Conservation (phyloP, 2,888 invertebrate genomes). For the Stenolophus ochropezus region DNA sequence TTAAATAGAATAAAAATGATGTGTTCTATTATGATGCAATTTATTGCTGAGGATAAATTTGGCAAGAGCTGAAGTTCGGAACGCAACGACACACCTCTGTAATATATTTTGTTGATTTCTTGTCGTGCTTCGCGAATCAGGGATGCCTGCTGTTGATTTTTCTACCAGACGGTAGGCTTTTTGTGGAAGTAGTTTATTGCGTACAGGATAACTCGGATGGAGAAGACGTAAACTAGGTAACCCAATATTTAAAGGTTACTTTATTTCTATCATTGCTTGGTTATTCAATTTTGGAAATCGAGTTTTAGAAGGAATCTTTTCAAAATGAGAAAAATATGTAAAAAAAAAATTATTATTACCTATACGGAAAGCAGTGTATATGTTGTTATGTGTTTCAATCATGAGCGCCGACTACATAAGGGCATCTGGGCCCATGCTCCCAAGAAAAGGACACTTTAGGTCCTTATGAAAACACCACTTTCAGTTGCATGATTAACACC, state of each 20-base stretch:
- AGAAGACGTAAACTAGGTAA: neutral
- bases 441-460: too few relatives aligned
- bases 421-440: too few relatives aligned
- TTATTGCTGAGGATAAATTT: constrained; percentile 35
- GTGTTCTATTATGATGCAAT: constrained; percentile 45
- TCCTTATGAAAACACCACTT: too few relatives aligned
- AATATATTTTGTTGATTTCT: constrained; percentile 49
- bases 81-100: constrained; percentile 49
- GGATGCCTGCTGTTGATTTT: constrained; percentile 40
- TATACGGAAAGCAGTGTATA: too few relatives aligned
- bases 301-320: too few relatives aligned
- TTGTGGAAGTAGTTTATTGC: constrained; percentile 12
- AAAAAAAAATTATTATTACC: too few relatives aligned
- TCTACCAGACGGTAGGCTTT: neutral
- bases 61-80: constrained; percentile 23
- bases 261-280: neutral
- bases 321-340: too few relatives aligned
- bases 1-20: constrained; percentile 38
- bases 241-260: neutral
- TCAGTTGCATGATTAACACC: too few relatives aligned
- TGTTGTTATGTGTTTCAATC: too few relatives aligned
- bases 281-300: too few relatives aligned
- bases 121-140: constrained; percentile 11
- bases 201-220: neutral
- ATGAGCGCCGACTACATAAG: too few relatives aligned